Evolutionary conservation across 1,140 invertebrate species (phyloP), one percentile per base, ranked within the genome.

Genomic region (Ladona fulva): DNA sequence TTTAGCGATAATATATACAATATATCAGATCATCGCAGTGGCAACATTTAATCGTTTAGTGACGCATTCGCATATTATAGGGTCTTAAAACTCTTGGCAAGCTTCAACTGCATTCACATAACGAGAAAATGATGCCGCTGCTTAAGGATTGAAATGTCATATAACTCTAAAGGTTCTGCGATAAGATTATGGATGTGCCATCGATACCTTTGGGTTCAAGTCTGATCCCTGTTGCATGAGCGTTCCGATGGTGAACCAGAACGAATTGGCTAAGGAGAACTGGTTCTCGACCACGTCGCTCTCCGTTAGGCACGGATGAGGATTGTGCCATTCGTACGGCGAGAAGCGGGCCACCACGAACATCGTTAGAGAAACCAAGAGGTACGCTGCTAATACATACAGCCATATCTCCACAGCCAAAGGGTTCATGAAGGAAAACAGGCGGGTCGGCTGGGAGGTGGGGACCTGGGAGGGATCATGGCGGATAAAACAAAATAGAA

Each of bases 361-460:
- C 88, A 95, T 93, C 22, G 92, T 93, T 78, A 94, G 87, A 1
- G 92, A 93, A 24, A 94, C 93, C 24, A 93, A 86, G 14, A 93
- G 86, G 84, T 94, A 94, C 42, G 92, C 92, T 0, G 91, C 90
- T 11, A 94, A 84, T 75, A 93, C 90, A 84, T 92, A 94, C 25
- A 94, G 84, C 93, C 93, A 94, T 78, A 96, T 94, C 82, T 94
- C 92, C 76, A 92, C 89, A 0, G 94, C 94, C 78, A 96, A 86
- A 0, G 95, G 95, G 81, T 94, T 91, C 86, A 97, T 91, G 84
- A 97, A 97, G 5, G 94, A 94, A 84, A 96, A 96, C 0, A 96
- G 86, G 22, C 91, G 88, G 0, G 93, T 91, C 74, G 91, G 90
- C 78, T 92, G 91, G 79, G 89, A 89, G 29, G 89, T 89, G 6